Percentiles rank a stretch among this genome's conserved stretches.
Evolutionary conservation across 2,888 invertebrate genomes (phyloP).

Genomic region (Digitonthophagus gazella): DNA sequence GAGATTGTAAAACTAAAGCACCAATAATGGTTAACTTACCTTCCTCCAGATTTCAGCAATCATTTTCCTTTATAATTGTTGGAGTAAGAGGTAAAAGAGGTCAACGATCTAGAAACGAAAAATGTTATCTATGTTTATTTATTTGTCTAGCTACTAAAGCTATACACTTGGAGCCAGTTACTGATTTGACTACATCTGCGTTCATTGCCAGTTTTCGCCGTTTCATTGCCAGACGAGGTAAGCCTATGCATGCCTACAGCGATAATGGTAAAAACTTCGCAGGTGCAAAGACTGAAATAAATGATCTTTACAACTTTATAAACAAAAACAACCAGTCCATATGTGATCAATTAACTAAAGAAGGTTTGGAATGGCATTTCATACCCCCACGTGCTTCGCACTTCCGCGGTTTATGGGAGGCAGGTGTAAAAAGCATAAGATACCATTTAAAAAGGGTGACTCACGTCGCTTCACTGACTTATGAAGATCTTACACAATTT

Average conservation of each 20-base stretch:
- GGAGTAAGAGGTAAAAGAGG: background rate
- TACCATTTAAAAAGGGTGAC: conserved; percentile 34
- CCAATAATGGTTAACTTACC: background rate
- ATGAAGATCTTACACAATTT: conserved; percentile 40
- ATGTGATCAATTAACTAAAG: no score
- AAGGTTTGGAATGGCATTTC: conserved; percentile 40
- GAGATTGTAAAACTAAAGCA: background rate
- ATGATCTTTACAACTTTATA: no score
- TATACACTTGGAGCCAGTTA: background rate
- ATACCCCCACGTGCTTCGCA: conserved; percentile 39
- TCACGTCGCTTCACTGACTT: conserved; percentile 34
- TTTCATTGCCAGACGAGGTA: conserved; percentile 19
- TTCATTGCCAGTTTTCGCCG: background rate
- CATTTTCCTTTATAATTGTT: background rate
- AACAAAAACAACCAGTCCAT: no score
- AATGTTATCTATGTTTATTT: background rate
- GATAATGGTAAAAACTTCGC: conserved; percentile 29
- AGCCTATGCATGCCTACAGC: conserved; percentile 15
- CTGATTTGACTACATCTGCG: background rate
- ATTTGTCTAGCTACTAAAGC: background rate
- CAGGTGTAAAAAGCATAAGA: conserved; percentile 38
- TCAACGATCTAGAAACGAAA: background rate
- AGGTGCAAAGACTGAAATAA: conserved; percentile 19
- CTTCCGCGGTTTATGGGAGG: conserved; percentile 42
- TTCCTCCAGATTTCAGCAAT: background rate